Conservation (phyloP, 2,888 invertebrate genomes). For the Acholoe squamosa region DNA sequence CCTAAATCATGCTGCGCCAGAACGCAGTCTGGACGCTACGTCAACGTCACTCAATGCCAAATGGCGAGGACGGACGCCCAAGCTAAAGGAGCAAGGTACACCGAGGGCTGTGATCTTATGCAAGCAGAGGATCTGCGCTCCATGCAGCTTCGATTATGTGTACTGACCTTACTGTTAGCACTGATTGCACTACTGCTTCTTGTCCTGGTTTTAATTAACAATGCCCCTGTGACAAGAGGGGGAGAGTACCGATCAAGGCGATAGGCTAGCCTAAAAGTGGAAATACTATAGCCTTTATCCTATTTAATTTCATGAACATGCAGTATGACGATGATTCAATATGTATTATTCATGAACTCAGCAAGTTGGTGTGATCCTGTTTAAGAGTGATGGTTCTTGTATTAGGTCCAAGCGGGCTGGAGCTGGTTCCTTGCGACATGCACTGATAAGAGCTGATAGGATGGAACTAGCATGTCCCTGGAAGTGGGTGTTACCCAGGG, state of each 20-base stretch:
- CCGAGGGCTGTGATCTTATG: neutral
- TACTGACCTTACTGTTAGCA: neutral
- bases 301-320: too few species aligned
- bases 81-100: neutral
- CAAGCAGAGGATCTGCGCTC: neutral
- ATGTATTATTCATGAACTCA: too few species aligned
- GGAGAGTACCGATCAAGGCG: neutral
- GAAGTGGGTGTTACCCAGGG: too few species aligned
- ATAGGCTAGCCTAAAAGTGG: too few species aligned
- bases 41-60: neutral
- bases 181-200: neutral
- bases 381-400: too few species aligned
- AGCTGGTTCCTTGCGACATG: too few species aligned
- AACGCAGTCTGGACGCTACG: neutral
- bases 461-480: too few species aligned
- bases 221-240: neutral
- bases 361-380: too few species aligned
- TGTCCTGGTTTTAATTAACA: neutral
- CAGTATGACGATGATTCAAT: too few species aligned
- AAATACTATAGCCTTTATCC: too few species aligned
- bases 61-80: neutral
- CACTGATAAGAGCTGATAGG: too few species aligned
- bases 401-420: too few species aligned
- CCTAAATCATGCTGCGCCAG: neutral
- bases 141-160: neutral